Evolutionary conservation across 2,888 invertebrate species (phyloP).

Genomic region (Agriopis aurantiaria): DNA sequence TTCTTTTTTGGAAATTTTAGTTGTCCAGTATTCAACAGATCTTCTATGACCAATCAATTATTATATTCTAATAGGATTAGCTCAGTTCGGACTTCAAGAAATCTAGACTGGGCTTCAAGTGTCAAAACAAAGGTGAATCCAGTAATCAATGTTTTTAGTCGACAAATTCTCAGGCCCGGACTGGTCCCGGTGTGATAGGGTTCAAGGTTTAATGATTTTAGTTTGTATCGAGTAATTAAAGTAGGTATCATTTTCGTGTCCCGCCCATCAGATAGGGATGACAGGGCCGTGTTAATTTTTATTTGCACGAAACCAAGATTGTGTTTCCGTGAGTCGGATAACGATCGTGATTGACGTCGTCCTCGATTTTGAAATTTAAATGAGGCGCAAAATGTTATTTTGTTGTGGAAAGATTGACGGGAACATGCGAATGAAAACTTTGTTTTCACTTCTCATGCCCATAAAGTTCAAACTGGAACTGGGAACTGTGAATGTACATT

Average conservation of each 20-base stretch:
- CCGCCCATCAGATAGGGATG: constrained; percentile 59
- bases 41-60: no score
- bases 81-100: neutral
- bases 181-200: neutral
- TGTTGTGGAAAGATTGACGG: constrained; percentile 18
- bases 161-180: neutral
- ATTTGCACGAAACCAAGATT: constrained; percentile 54
- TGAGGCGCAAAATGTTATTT: constrained; percentile 25
- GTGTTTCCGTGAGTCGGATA: constrained; percentile 40
- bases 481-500: no score
- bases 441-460: neutral
- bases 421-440: constrained; percentile 26
- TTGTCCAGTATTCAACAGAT: no score
- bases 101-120: neutral
- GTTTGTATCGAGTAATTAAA: constrained; percentile 46
- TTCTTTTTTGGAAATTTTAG: no score
- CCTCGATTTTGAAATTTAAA: constrained; percentile 42
- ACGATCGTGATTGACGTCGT: constrained; percentile 41
- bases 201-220: constrained; percentile 26
- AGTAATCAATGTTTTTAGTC: neutral
- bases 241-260: constrained; percentile 53
- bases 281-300: constrained; percentile 61
- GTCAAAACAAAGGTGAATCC: neutral
- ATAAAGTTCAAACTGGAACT: neutral
- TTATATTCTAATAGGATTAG: neutral